phyloP scores from a whole-genome alignment of 2,888 invertebrate genomes.

The Polietes domitor region DNA sequence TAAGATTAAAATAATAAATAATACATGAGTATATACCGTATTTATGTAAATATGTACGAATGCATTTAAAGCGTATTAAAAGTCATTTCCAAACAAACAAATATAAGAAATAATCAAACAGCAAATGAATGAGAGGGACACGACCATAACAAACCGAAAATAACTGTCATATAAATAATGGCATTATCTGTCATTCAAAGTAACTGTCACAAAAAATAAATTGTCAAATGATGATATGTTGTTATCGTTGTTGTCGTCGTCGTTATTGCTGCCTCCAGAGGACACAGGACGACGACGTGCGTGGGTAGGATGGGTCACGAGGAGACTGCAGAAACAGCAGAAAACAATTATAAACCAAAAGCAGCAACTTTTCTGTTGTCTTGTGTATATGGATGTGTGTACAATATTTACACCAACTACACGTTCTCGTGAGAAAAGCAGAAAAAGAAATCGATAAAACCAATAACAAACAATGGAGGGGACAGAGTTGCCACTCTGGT shows the following conservation, averaged over 20 bases:
- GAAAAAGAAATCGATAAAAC: not conserved
- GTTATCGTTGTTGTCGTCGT: not conserved
- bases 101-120: not conserved
- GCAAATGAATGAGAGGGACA: not conserved
- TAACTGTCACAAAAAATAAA: constrained; percentile 40
- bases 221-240: constrained; percentile 29
- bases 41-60: not conserved
- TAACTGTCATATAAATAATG: constrained; percentile 35
- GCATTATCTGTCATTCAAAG: constrained; percentile 46
- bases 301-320: no score
- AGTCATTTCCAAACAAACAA: not conserved
- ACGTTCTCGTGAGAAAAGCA: not conserved
- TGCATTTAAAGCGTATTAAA: not conserved
- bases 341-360: constrained; percentile 25
- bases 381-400: no score
- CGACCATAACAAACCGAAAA: not conserved
- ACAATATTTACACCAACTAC: not conserved
- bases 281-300: not conserved
- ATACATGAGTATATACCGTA: no score
- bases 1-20: not conserved
- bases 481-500: constrained; percentile 29
- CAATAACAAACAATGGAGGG: constrained; percentile 48
- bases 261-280: constrained; percentile 5
- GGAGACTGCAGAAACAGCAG: not conserved
- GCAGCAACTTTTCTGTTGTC: not conserved